These are phyloP conservation scores for Ditula angustiorana DNA, from an alignment of 2,888 invertebrate species.

Conservation along the genomic window DNA sequence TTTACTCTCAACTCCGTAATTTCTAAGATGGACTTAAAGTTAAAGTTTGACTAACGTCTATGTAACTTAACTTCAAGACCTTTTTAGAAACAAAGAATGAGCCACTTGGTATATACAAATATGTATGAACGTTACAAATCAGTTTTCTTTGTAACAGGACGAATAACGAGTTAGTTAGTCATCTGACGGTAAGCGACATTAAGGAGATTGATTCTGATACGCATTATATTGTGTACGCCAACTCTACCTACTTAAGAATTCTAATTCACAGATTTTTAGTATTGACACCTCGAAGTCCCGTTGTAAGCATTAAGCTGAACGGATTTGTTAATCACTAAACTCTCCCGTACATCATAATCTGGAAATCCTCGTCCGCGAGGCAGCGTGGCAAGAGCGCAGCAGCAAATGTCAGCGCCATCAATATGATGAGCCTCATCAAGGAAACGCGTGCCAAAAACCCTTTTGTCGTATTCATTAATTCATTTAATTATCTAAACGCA, in stretches of 20 bases:
- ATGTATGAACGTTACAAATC: too few species aligned
- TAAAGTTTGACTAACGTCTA: slow-evolving; percentile 10
- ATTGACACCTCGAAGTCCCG: too few species aligned
- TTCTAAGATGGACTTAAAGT: slow-evolving; percentile 15
- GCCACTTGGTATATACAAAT: neutral
- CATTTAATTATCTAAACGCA: slow-evolving; percentile 72
- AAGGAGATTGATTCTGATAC: too few species aligned
- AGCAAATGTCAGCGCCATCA: slow-evolving; percentile 53
- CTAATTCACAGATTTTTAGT: too few species aligned
- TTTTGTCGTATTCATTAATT: slow-evolving; percentile 71
- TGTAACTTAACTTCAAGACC: neutral
- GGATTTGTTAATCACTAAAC: too few species aligned
- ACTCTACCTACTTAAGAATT: too few species aligned
- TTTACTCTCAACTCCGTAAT: slow-evolving; percentile 20
- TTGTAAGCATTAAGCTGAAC: too few species aligned
- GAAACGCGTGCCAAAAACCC: slow-evolving; percentile 61
- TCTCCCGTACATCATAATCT: neutral
- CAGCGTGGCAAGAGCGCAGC: slow-evolving; percentile 47
- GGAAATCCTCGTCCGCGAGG: slow-evolving; percentile 19
- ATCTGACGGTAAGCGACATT: too few species aligned
- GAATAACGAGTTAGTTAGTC: too few species aligned
- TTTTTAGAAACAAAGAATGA: neutral
- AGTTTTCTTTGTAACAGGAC: too few species aligned
- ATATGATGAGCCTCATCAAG: slow-evolving; percentile 62
- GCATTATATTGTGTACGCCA: too few species aligned